A percentile compares a stretch with the other conserved stretches of the same genome.
phyloP scores from a whole-genome alignment of 2,797 vertebrate species.

The Ctenosaura bakeri region DNA sequence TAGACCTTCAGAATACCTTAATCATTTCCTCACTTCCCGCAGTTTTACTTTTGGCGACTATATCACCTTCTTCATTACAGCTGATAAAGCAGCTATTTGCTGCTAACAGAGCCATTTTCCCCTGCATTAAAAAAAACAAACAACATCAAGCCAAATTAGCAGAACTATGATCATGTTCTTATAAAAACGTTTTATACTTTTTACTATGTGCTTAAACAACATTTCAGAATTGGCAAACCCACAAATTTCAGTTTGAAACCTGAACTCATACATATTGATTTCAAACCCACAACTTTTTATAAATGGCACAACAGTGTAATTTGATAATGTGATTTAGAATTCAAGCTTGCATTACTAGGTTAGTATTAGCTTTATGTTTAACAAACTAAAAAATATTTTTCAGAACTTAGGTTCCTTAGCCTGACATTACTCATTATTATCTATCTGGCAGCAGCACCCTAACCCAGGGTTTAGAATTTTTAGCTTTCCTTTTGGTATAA shows the following conservation, averaged over 20 bases:
- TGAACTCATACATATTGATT: neutral
- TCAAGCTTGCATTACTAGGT: neutral
- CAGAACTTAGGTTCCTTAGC: too few species aligned
- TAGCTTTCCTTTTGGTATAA: neutral
- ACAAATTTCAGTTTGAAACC: conserved; percentile 7
- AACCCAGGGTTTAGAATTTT: neutral
- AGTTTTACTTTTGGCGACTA: conserved; percentile 91
- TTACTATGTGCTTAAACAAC: conserved; percentile 6
- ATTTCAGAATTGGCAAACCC: neutral
- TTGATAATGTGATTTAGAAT: neutral
- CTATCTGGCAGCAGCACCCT: too few species aligned
- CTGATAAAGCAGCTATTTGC: conserved; percentile 96
- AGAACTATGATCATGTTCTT: conserved; percentile 30
- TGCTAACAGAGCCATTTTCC: conserved; percentile 93
- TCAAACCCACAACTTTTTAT: neutral
- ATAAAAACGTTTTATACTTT: neutral
- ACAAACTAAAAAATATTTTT: neutral
- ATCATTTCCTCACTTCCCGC: conserved; percentile 94
- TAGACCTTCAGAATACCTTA: conserved; percentile 85
- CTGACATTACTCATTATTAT: neutral
- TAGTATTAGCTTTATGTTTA: neutral
- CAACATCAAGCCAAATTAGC: conserved; percentile 28
- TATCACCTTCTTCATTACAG: conserved; percentile 95
- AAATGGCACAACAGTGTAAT: neutral
- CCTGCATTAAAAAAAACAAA: conserved; percentile 78